phyloP scores from a whole-genome alignment of 2,797 vertebrate genomes.

The Cirrhinus mrigala region DNA sequence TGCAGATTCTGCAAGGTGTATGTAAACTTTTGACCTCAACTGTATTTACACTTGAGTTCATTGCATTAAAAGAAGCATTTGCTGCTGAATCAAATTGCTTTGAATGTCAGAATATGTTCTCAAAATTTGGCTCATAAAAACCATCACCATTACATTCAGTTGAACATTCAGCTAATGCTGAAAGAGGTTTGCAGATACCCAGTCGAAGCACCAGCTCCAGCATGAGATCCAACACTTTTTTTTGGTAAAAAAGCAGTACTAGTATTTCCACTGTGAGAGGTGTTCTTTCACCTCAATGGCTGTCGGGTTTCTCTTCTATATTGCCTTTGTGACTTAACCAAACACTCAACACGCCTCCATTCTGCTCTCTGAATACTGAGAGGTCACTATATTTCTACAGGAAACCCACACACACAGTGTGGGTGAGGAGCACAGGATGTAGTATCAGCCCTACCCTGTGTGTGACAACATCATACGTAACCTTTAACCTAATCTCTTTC shows the following conservation, averaged over 20 bases:
- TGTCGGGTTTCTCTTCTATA: constrained; percentile 68
- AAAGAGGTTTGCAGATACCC: not conserved
- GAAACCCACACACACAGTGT: constrained; percentile 57
- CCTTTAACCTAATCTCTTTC: constrained; percentile 4
- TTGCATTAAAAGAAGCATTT: not conserved
- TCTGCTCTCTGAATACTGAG: constrained; percentile 65
- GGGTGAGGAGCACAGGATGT: constrained; percentile 24
- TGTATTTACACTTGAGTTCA: not conserved
- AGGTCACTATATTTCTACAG: constrained; percentile 64
- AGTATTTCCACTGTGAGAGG: not conserved
- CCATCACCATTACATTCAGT: too few relatives aligned
- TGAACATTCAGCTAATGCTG: not conserved
- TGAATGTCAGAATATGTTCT: constrained; percentile 1
- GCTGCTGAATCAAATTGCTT: too few relatives aligned
- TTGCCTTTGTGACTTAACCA: constrained; percentile 68
- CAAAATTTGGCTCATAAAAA: not conserved
- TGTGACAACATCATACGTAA: constrained; percentile 7
- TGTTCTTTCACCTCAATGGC: constrained; percentile 65
- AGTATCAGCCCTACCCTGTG: not conserved
- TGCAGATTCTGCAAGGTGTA: too few relatives aligned
- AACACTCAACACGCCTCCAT: constrained; percentile 66
- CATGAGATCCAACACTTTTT: not conserved
- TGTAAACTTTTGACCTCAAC: too few relatives aligned
- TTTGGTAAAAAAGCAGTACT: not conserved
- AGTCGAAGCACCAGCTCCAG: not conserved